phyloP scores from a whole-genome alignment of 2,888 invertebrate species.

The Tortricodes alternella region DNA sequence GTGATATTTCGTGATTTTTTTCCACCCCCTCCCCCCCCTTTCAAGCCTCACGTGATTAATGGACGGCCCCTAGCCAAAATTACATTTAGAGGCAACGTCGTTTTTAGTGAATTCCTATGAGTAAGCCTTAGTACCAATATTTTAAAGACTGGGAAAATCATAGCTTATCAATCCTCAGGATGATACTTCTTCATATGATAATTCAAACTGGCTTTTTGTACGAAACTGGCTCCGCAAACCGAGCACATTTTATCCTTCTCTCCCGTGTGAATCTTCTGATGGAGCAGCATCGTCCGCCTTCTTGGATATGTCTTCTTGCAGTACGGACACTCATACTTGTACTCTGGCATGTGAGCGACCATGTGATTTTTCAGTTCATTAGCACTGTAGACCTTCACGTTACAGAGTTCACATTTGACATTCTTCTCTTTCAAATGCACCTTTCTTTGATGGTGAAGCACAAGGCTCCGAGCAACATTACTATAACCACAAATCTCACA shows the following conservation, averaged over 20 bases:
- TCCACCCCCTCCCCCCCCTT: too few relatives aligned
- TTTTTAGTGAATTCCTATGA: too few relatives aligned
- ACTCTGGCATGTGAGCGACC: conserved; percentile 14
- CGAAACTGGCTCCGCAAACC: conserved; percentile 67
- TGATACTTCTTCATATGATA: conserved; percentile 73
- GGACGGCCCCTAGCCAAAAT: too few relatives aligned
- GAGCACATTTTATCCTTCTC: conserved; percentile 62
- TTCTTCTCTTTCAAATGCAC: conserved; percentile 28
- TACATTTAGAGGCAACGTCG: too few relatives aligned
- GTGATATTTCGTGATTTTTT: too few relatives aligned
- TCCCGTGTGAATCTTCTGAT: conserved; percentile 68
- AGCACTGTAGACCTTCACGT: neutral
- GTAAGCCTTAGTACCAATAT: too few relatives aligned
- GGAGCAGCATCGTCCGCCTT: conserved; percentile 45
- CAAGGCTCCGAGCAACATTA: neutral
- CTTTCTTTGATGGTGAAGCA: conserved; percentile 29
- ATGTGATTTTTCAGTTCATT: conserved; percentile 1
- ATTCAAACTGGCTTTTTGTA: conserved; percentile 71
- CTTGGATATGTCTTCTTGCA: conserved; percentile 27
- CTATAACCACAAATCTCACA: conserved; percentile 38
- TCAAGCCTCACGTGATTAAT: too few relatives aligned
- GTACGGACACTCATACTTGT: conserved; percentile 17
- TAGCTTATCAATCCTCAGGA: too few relatives aligned
- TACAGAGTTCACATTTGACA: conserved; percentile 1
- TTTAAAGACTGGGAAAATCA: too few relatives aligned